A percentile compares a stretch with the other conserved stretches of the same genome.
Conservation (phyloP, 2,888 invertebrate species). For the Ctena decussata region DNA sequence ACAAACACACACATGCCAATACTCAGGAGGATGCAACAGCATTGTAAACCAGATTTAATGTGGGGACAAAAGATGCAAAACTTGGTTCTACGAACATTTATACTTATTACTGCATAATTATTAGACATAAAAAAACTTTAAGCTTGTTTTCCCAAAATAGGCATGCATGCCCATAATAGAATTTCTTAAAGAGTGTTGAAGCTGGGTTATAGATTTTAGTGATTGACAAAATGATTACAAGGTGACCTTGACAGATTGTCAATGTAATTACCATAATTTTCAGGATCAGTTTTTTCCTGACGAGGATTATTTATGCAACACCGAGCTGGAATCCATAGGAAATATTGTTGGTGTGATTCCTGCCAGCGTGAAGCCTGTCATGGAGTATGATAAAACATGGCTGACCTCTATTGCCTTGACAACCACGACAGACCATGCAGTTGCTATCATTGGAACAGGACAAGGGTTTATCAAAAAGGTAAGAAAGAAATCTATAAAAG, state of each 20-base stretch:
- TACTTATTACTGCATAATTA: no score
- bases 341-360: slow-evolving; percentile 95
- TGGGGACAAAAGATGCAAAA: no score
- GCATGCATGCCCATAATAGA: no score
- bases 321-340: slow-evolving; percentile 71
- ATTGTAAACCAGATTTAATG: no score
- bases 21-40: no score
- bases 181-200: no score
- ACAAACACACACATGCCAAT: no score
- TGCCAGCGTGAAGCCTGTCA: slow-evolving; percentile 94
- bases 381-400: slow-evolving; percentile 92
- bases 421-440: slow-evolving; percentile 98
- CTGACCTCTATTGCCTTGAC: slow-evolving; percentile 98
- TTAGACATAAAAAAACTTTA: no score
- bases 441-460: slow-evolving; percentile 97
- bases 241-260: not conserved
- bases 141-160: no score
- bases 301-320: slow-evolving; percentile 76
- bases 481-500: not conserved
- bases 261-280: slow-evolving; percentile 1
- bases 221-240: not conserved
- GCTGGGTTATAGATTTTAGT: no score
- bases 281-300: slow-evolving; percentile 73
- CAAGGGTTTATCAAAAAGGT: slow-evolving; percentile 97
- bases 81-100: no score